A percentile compares a stretch with the other conserved stretches of the same genome.
These are phyloP conservation scores for Corella eumyota DNA, from an alignment of 23 tunicate species.

Conservation along the genomic window DNA sequence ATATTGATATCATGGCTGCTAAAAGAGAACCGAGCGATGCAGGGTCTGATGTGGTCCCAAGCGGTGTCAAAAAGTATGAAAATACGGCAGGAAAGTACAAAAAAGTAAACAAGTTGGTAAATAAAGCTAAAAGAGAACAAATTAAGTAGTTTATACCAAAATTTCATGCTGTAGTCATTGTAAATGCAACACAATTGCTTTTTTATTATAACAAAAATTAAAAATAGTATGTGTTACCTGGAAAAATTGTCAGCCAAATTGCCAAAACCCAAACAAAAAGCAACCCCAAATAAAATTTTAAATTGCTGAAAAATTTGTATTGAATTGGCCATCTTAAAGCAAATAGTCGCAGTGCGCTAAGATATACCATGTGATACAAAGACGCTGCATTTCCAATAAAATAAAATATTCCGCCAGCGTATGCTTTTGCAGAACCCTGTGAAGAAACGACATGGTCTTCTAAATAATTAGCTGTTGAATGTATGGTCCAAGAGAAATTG, in stretches of 20 bases:
- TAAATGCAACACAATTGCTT: no score
- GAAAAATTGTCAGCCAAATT: neutral
- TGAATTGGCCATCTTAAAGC: neutral
- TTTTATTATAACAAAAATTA: no score
- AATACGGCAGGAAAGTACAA: no score
- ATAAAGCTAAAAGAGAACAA: no score
- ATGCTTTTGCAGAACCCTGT: neutral
- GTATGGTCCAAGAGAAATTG: neutral
- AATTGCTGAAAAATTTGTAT: neutral
- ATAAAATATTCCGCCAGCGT: neutral
- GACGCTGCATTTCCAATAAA: neutral
- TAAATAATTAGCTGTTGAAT: neutral
- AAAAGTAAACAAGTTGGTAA: no score
- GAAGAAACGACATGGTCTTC: neutral
- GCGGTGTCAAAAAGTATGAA: no score
- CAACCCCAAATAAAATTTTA: neutral
- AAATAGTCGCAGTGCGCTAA: neutral
- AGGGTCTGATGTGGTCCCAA: no score
- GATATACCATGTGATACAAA: neutral
- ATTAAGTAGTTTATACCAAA: no score
- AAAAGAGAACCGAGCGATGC: no score
- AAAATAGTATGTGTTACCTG: neutral
- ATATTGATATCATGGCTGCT: no score
- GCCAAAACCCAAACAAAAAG: neutral
- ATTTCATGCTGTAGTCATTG: no score